These are phyloP conservation scores for Muscina levida DNA, from an alignment of 2,888 invertebrate species.

Conservation along the genomic window DNA sequence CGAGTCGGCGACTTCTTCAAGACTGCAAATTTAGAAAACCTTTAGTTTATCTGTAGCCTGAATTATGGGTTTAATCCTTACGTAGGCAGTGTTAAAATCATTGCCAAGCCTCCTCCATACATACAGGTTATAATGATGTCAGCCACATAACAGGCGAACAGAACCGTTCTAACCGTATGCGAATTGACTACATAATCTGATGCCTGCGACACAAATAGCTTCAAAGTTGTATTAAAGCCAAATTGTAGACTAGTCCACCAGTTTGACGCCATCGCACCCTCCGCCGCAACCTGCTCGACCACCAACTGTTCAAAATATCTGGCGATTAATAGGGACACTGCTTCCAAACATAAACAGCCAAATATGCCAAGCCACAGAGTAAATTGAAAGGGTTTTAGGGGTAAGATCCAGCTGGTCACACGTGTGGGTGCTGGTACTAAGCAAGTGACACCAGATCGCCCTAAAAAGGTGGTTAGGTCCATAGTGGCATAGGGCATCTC, in stretches of 20 bases:
- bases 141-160: conserved; percentile 77
- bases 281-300: background rate
- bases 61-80: conserved; percentile 67
- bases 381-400: conserved; percentile 82
- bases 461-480: conserved; percentile 83
- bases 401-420: conserved; percentile 83
- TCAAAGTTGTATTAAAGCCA: conserved; percentile 71
- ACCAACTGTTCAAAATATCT: conserved; percentile 66
- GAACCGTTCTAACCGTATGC: conserved; percentile 70
- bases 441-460: conserved; percentile 85
- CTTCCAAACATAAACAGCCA: conserved; percentile 80
- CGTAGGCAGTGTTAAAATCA: conserved; percentile 85
- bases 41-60: background rate
- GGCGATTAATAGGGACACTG: conserved; percentile 75
- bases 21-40: conserved; percentile 72
- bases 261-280: conserved; percentile 1
- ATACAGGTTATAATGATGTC: conserved; percentile 83
- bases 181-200: conserved; percentile 71
- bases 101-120: conserved; percentile 85
- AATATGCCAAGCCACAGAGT: conserved; percentile 83
- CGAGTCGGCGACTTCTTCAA: conserved; percentile 83
- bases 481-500: conserved; percentile 82
- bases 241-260: conserved; percentile 71
- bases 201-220: conserved; percentile 74
- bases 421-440: conserved; percentile 85